These are phyloP conservation scores for Drosophila multiciliata DNA, from an alignment of 2,888 invertebrate species.

Conservation along the genomic window DNA sequence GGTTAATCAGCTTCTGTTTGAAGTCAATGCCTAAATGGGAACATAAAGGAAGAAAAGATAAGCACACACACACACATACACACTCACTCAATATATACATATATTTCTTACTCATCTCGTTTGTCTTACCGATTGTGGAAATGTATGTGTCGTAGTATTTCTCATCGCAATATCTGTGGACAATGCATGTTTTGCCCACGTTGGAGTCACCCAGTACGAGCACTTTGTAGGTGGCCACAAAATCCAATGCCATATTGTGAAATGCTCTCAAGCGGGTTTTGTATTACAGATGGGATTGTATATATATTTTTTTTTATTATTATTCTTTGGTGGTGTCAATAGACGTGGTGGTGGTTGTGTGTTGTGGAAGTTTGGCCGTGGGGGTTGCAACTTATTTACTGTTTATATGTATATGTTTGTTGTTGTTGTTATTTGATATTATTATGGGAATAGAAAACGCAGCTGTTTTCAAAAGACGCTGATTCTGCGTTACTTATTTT, in stretches of 20 bases:
- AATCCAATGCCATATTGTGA: constrained; percentile 91
- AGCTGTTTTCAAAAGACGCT: constrained; percentile 61
- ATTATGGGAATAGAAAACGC: constrained; percentile 45
- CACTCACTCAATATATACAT: neutral
- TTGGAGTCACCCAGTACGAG: constrained; percentile 95
- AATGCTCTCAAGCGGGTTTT: constrained; percentile 42
- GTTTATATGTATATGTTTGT: constrained; percentile 70
- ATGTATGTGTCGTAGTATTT: constrained; percentile 96
- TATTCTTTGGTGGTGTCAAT: constrained; percentile 30
- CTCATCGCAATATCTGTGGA: constrained; percentile 95
- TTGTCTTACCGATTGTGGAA: constrained; percentile 92
- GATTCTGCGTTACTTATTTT: constrained; percentile 48
- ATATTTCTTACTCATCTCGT: constrained; percentile 8
- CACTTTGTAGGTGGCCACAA: constrained; percentile 94
- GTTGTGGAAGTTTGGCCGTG: constrained; percentile 49
- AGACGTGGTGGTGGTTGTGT: constrained; percentile 32
- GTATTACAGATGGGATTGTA: constrained; percentile 38
- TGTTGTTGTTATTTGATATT: constrained; percentile 62
- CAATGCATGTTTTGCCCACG: constrained; percentile 95
- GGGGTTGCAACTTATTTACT: constrained; percentile 55
- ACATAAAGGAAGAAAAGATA: constrained; percentile 7
- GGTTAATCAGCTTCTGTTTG: constrained; percentile 94
- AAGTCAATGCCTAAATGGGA: constrained; percentile 91
- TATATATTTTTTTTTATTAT: constrained; percentile 29
- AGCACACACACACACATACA: neutral